A percentile compares a stretch with the other conserved stretches of the same genome.
phyloP scores from a whole-genome alignment of 2,888 invertebrate species.

The Psylliodes chrysocephalus region DNA sequence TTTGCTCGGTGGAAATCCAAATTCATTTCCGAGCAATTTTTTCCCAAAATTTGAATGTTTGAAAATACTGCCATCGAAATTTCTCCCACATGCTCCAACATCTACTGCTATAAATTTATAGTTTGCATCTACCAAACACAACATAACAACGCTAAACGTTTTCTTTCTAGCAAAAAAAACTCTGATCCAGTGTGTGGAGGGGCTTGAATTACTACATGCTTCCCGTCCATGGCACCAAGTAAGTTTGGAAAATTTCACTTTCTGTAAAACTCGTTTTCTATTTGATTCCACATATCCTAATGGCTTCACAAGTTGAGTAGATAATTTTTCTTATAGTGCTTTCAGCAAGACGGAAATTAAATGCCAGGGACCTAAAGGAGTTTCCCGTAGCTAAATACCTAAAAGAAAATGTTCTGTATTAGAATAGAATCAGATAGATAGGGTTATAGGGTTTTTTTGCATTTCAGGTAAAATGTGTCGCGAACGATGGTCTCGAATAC shows the following conservation, averaged over 20 bases:
- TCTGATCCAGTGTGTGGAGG: slow-evolving; percentile 40
- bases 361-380: no score
- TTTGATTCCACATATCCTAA: slow-evolving; percentile 39
- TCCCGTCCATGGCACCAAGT: slow-evolving; percentile 28
- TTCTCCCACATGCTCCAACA: slow-evolving; percentile 40
- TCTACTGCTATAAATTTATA: slow-evolving; percentile 39
- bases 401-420: no score
- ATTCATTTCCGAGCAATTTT: slow-evolving; percentile 17
- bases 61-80: slow-evolving; percentile 42
- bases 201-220: slow-evolving; percentile 36
- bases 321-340: slow-evolving; percentile 37
- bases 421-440: no score
- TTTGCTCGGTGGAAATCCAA: slow-evolving; percentile 34
- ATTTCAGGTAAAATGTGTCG: no score
- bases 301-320: slow-evolving; percentile 36
- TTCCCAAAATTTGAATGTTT: slow-evolving; percentile 31
- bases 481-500: no score
- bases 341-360: no score
- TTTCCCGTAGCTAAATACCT: no score
- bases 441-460: no score
- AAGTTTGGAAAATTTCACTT: slow-evolving; percentile 38
- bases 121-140: slow-evolving; percentile 39
- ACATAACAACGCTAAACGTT: slow-evolving; percentile 32
- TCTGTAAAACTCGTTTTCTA: slow-evolving; percentile 31
- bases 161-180: slow-evolving; percentile 34